Conservation (phyloP, 2,113 vertebrate species). For the Nyctereutes procyonoides region DNA sequence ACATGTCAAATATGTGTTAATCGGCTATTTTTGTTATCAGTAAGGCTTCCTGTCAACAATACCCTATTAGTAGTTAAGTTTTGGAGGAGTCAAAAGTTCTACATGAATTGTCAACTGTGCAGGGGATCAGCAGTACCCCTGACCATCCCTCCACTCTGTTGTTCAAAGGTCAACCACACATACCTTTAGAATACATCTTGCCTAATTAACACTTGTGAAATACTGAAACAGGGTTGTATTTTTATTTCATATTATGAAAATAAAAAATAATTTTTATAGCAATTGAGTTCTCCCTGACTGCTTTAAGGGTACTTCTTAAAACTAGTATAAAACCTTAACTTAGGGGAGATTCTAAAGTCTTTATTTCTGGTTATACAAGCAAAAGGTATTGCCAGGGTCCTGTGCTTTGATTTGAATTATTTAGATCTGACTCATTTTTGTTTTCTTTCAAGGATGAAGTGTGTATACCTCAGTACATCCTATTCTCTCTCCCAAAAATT, state of each 20-base stretch:
- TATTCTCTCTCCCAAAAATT: neutral
- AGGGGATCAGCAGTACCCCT: neutral
- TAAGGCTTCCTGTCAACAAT: neutral
- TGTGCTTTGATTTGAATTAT: neutral
- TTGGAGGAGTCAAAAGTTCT: neutral
- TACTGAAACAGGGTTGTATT: neutral
- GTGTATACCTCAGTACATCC: neutral
- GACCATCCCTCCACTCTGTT: neutral
- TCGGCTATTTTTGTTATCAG: neutral
- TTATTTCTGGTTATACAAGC: neutral
- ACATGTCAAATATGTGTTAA: neutral
- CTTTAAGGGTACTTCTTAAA: neutral
- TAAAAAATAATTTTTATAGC: constrained; percentile 6
- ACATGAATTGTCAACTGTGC: neutral
- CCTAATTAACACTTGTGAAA: neutral
- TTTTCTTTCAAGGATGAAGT: constrained; percentile 42
- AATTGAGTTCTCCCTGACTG: neutral
- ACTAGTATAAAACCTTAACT: neutral
- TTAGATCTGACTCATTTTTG: constrained; percentile 44
- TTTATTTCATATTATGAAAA: constrained; percentile 47
- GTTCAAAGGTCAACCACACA: neutral
- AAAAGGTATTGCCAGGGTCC: neutral
- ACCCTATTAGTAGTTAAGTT: neutral
- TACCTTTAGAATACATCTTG: neutral
- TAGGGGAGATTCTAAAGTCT: neutral